Base-by-base conservation (phyloP, 2,888 invertebrate genomes). In the Sesamia inferens region DNA sequence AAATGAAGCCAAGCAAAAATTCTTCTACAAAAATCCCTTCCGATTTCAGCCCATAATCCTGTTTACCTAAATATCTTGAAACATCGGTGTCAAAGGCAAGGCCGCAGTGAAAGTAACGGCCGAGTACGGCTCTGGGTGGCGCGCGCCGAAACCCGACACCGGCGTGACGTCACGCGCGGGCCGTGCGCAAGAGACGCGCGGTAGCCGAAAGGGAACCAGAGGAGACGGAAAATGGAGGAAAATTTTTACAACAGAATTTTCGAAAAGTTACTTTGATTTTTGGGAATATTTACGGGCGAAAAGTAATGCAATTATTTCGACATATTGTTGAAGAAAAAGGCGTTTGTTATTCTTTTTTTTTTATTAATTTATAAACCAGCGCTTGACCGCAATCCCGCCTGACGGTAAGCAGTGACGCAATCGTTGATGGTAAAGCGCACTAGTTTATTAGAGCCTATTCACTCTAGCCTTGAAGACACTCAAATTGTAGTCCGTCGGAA, bases 121-220 rank as follows among this genome's bases (percentile, higher is more conserved):
- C 89, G 87, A 89, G 90, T 89, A 88, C 88, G 90, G 90, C 86
- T 87, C 88, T 88, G 85, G 89, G 90, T 85, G 86, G 85, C 85
- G 89, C 82, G 85, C 78, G 76, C 74, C 84, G 95, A 87, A 96
- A 96, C 90, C 91, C 90, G 94, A 96, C 91, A 94, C 94, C 92
- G 89, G n/a, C 59, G 91, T 94, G 94, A 95, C 95, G 96, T 94
- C 93, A 94, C 88, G 66, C 74, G 90, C 92, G 96, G 90, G 95
- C 96, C 96, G 96, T 96, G 96, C 95, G 96, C 96, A 96, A 83
- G 83, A 84, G 91, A 91, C 90, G 81, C 81, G 90, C 85, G 74
- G 74, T 82, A 76, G 76, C 79, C 90, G 83, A 83, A 79, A 92
- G 79, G 79, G 87, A 88, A 87, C 87, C 81, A 74, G 59, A 3